Conservation (phyloP, 2,888 invertebrate genomes). For the Oligia strigilis region DNA sequence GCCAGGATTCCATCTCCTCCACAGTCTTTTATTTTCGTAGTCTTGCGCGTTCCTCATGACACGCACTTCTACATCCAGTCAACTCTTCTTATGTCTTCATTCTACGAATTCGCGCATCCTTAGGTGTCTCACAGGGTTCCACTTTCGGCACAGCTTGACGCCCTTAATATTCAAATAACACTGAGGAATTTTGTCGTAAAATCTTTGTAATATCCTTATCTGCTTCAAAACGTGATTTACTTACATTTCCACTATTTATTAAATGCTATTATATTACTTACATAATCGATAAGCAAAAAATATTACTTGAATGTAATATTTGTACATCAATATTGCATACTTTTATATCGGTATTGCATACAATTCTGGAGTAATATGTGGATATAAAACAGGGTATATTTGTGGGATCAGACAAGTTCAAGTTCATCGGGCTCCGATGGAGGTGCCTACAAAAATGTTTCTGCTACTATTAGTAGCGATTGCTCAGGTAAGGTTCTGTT, state of each 20-base stretch:
- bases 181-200: conserved; percentile 21
- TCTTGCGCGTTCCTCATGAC: neutral
- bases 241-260: conserved; percentile 48
- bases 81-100: neutral
- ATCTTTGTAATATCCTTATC: conserved; percentile 43
- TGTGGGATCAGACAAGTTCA: conserved; percentile 66
- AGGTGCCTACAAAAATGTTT: conserved; percentile 74
- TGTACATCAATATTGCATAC: conserved; percentile 66
- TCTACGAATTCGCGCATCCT: neutral
- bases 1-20: neutral
- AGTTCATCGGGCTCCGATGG: conserved; percentile 73
- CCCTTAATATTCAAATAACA: conserved; percentile 19
- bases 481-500: conserved; percentile 76
- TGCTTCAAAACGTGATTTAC: conserved; percentile 58
- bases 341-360: conserved; percentile 64
- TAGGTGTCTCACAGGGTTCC: conserved; percentile 2
- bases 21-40: neutral
- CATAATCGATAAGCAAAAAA: conserved; percentile 45
- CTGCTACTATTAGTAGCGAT: conserved; percentile 75
- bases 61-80: neutral
- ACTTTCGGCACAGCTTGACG: conserved; percentile 13
- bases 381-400: conserved; percentile 77
- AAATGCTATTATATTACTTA: conserved; percentile 59
- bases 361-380: conserved; percentile 77
- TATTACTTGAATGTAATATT: conserved; percentile 64